Evolutionary conservation across 2,888 invertebrate genomes (phyloP).

Genomic region (Hydriomena furcata): DNA sequence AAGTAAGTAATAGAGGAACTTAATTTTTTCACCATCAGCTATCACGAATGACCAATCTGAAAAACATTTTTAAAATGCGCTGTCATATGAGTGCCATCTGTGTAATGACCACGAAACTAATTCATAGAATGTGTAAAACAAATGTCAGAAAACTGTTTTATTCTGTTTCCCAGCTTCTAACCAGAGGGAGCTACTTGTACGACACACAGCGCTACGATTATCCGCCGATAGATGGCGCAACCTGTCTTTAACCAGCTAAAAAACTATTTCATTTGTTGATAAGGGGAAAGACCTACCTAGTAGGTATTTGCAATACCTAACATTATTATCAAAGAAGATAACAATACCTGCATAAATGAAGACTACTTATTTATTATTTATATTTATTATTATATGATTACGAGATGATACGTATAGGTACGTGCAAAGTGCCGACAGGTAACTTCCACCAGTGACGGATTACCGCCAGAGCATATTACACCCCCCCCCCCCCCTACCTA

Average conservation of each 20-base stretch:
- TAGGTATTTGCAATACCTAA: no score
- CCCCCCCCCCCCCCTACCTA: no score
- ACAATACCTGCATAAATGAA: no score
- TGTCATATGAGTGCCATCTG: constrained; percentile 24
- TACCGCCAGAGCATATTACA: no score
- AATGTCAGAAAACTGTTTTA: background rate
- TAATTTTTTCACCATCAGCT: no score
- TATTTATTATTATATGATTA: background rate
- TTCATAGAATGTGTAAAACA: background rate
- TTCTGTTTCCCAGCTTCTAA: background rate
- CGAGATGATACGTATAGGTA: background rate
- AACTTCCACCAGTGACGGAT: background rate
- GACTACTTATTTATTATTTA: no score
- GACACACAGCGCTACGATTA: background rate
- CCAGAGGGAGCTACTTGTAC: constrained; percentile 10
- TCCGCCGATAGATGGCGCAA: constrained; percentile 15
- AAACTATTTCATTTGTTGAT: no score
- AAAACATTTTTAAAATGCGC: no score
- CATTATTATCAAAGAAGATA: no score
- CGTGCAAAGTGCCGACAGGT: background rate
- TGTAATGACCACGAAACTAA: background rate
- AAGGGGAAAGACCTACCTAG: no score
- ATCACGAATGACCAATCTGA: no score
- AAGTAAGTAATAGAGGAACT: no score
- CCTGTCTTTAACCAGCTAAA: background rate